Evolutionary conservation across 2,797 vertebrate species (phyloP).

Genomic region (Xenentodon cancila): DNA sequence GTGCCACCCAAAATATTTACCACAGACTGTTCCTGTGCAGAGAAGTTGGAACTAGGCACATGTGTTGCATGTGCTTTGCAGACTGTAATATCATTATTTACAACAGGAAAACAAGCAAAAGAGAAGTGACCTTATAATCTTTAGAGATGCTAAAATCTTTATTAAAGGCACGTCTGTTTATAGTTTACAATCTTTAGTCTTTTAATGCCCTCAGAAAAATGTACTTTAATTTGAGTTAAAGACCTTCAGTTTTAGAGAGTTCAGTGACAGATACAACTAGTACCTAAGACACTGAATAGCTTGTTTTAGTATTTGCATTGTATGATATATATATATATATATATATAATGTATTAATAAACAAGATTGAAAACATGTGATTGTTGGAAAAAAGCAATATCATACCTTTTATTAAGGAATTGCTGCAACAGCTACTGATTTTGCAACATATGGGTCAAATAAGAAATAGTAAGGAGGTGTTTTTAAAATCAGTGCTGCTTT

Average conservation of each 20-base stretch:
- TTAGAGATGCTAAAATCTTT: neutral
- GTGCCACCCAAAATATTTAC: slow-evolving; percentile 60
- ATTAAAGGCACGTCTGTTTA: neutral
- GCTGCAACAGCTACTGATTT: too few species aligned
- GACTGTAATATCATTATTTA: slow-evolving; percentile 1
- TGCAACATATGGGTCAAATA: too few species aligned
- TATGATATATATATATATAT: too few species aligned
- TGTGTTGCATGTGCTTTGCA: slow-evolving; percentile 40
- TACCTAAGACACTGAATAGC: neutral
- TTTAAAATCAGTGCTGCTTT: too few species aligned
- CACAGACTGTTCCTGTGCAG: slow-evolving; percentile 44
- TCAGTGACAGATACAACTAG: neutral
- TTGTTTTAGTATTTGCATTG: too few species aligned
- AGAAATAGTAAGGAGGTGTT: too few species aligned
- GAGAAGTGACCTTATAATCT: neutral
- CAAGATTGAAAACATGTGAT: too few species aligned
- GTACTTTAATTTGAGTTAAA: neutral
- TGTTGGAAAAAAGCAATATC: too few species aligned
- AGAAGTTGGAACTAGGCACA: slow-evolving; percentile 9
- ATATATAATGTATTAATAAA: too few species aligned
- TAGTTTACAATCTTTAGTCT: neutral
- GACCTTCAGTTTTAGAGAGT: neutral
- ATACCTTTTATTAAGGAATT: too few species aligned
- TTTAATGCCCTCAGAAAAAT: neutral
- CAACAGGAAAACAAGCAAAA: slow-evolving; percentile 5